These are phyloP conservation scores for Xiphophorus couchianus DNA, from an alignment of 2,113 vertebrate species.

Conservation along the genomic window DNA sequence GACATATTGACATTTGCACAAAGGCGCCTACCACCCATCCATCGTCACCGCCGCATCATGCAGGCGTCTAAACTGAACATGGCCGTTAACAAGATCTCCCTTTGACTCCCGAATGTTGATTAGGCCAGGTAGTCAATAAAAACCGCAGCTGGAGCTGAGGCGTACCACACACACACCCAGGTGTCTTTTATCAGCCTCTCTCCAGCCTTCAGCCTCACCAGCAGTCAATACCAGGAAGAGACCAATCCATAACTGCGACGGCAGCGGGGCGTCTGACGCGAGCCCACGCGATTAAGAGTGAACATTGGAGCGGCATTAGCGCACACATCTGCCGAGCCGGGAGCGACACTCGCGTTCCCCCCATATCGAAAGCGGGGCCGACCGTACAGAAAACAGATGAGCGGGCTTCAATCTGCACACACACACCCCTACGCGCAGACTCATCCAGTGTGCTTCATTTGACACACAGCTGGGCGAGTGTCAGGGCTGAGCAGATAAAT, in stretches of 20 bases:
- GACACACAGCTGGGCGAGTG: slow-evolving; percentile 55
- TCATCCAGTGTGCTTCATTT: slow-evolving; percentile 40
- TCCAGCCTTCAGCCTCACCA: slow-evolving; percentile 54
- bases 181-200: slow-evolving; percentile 69
- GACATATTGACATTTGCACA: slow-evolving; percentile 37
- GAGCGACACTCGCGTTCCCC: slow-evolving; percentile 40
- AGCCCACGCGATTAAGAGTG: slow-evolving; percentile 58
- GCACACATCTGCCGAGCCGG: slow-evolving; percentile 56
- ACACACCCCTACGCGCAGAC: slow-evolving; percentile 14
- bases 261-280: slow-evolving; percentile 56
- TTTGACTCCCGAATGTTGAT: slow-evolving; percentile 55
- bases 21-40: slow-evolving; percentile 6
- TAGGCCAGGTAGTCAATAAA: slow-evolving; percentile 66
- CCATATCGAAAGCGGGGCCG: slow-evolving; percentile 30
- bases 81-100: slow-evolving; percentile 64
- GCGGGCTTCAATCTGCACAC: neutral
- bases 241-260: slow-evolving; percentile 69
- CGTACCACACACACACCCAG: slow-evolving; percentile 51
- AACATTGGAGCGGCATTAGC: slow-evolving; percentile 53
- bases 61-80: slow-evolving; percentile 51
- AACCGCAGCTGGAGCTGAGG: slow-evolving; percentile 30
- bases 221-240: slow-evolving; percentile 69
- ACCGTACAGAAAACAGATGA: slow-evolving; percentile 44
- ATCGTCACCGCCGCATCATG: slow-evolving; percentile 29
- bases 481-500: slow-evolving; percentile 53